A percentile compares a stretch with the other conserved stretches of the same genome.
Conservation (phyloP, 2,888 invertebrate genomes). For the Cheilosia pagana region DNA sequence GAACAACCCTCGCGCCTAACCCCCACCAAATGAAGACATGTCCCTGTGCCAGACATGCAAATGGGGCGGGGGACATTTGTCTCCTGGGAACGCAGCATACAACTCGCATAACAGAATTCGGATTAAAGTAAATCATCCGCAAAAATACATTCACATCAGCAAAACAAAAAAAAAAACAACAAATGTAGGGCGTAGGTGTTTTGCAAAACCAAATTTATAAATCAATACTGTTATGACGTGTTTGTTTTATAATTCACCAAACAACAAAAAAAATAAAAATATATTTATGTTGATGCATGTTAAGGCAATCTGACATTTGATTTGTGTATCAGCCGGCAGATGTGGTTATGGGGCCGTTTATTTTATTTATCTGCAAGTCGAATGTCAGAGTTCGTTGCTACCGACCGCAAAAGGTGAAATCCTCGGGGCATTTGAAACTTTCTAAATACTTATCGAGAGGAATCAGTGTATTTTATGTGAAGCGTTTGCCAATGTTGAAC, state of each 20-base stretch:
- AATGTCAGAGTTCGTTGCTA: conserved; percentile 38
- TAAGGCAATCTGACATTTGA: conserved; percentile 20
- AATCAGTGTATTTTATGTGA: neutral
- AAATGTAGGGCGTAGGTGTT: too few species aligned
- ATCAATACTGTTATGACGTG: conserved; percentile 28
- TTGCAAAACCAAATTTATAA: conserved; percentile 2
- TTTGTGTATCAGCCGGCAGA: conserved; percentile 11
- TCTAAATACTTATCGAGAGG: neutral
- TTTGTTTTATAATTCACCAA: neutral
- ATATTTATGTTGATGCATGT: conserved; percentile 1
- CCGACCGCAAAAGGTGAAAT: conserved; percentile 8
- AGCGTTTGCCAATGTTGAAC: neutral
- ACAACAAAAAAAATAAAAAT: neutral
- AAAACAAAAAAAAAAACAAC: too few species aligned
- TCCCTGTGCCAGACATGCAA: too few species aligned
- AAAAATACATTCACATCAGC: too few species aligned
- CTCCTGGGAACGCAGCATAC: too few species aligned
- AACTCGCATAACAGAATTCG: too few species aligned
- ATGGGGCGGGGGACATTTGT: too few species aligned
- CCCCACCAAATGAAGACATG: too few species aligned
- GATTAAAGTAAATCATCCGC: too few species aligned
- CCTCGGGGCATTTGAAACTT: conserved; percentile 10
- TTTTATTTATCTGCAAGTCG: conserved; percentile 43
- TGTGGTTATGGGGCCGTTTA: conserved; percentile 28
- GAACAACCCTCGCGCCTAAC: too few species aligned